These are phyloP conservation scores for Galeopterus variegatus DNA, from an alignment of 2,113 vertebrate genomes.

Conservation along the genomic window DNA sequence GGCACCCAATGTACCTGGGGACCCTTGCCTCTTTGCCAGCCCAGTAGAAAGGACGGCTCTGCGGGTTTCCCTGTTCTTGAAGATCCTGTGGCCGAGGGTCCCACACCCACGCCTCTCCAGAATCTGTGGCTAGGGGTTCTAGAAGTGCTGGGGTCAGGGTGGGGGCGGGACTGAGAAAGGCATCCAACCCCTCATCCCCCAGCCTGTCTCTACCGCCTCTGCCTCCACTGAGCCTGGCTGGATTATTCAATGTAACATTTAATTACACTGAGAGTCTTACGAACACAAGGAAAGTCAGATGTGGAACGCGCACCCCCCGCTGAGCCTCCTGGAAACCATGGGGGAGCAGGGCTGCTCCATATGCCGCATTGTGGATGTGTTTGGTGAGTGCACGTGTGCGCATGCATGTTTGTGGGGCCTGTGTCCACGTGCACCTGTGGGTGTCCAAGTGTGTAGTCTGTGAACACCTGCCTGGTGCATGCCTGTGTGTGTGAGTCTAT, in stretches of 20 bases:
- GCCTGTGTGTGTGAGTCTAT: neutral
- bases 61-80: neutral
- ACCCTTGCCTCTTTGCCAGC: too few species aligned
- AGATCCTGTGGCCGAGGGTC: neutral
- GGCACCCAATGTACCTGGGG: too few species aligned
- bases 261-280: conserved; percentile 80
- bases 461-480: neutral
- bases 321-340: conserved; percentile 75
- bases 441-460: too few species aligned
- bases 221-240: conserved; percentile 27
- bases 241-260: conserved; percentile 83
- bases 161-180: conserved; percentile 46
- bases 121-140: neutral
- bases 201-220: neutral
- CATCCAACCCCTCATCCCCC: neutral
- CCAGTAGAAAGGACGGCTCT: neutral
- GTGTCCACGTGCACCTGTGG: neutral
- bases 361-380: conserved; percentile 41
- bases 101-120: accelerated
- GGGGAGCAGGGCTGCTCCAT: conserved; percentile 71
- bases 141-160: neutral
- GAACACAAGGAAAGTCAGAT: conserved; percentile 85
- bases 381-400: accelerated
- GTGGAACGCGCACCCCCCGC: conserved; percentile 71
- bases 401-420: neutral